phyloP scores from a whole-genome alignment of 2,113 vertebrate genomes.

The Nesogale talazaci region DNA sequence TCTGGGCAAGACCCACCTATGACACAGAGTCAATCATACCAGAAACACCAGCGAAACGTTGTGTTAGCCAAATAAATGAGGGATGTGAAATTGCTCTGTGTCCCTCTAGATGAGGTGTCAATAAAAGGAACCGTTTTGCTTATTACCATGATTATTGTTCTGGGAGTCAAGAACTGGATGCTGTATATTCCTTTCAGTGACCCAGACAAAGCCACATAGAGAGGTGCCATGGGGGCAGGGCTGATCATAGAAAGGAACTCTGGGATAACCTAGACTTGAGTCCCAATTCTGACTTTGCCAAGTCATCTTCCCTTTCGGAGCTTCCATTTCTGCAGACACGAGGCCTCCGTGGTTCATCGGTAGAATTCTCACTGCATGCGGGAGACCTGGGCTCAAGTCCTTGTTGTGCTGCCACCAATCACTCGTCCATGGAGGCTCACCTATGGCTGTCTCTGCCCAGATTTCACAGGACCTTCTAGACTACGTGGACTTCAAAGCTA shows the following conservation, averaged over 20 bases:
- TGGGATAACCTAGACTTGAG: background rate
- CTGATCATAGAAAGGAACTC: background rate
- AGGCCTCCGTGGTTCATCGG: background rate
- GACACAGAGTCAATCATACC: background rate
- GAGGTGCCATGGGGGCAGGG: background rate
- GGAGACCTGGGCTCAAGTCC: background rate
- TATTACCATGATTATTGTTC: background rate
- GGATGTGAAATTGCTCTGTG: accelerated
- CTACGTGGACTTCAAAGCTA: background rate
- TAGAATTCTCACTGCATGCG: background rate
- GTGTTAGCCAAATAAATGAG: accelerated
- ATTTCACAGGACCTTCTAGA: background rate
- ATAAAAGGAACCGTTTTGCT: background rate
- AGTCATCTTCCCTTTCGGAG: background rate
- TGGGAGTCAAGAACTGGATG: background rate
- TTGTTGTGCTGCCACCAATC: background rate
- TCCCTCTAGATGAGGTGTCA: background rate
- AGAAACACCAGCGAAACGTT: background rate
- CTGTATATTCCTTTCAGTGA: background rate
- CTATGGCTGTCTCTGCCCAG: background rate
- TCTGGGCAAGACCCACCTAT: no score
- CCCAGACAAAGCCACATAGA: background rate
- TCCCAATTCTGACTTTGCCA: background rate
- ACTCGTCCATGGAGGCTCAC: background rate
- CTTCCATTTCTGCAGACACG: background rate